Evolutionary conservation across 2,797 vertebrate species (phyloP), one percentile per base, ranked within the genome.

Genomic region (Premnoplex brunnescens): DNA sequence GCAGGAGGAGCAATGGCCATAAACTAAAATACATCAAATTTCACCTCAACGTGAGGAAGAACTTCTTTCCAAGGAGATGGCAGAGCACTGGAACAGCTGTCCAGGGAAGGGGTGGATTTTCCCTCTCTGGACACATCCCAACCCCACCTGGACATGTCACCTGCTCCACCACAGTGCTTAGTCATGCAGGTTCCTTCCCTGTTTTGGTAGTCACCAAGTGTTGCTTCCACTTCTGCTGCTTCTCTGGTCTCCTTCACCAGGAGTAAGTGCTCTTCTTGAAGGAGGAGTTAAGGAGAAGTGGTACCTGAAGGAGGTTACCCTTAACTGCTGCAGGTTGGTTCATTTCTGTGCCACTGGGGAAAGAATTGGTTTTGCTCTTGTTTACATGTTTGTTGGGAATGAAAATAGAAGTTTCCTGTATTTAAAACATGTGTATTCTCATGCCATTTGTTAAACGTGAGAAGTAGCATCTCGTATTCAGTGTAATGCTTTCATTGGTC

Each of bases 171-270:
- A 1, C 5, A 0, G 68, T 62, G 85, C 76, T 90, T 72, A 59
- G 74, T 88, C 39, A 34, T 34, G 10, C 55, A 46, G 24, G 43
- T 81, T 51, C 66, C 55, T 86, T 94, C 85, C 55, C 48, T 78
- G 4, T 68, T 78, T 28, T 69, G 62, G 8, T 5, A 36, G 30
- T 64, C 7, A 12, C 27, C 19, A 52, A 78, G 55, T 39, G 22
- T 55, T 74, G n/a, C 85, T 96, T 95, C 88, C 55, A 52, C 67
- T 79, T 95, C 28, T 91, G 0, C 62, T 77, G 59, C 37, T 76
- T 83, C 55, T 92, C 48, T 19, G 8, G 67, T 20, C 56, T 64
- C 39, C 28, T 68, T 37, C 58, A 24, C 10, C 24, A 17, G 0
- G 2, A 92, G 69, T 79, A 86, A 66, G 37, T 89, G 51, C 14